Conservation (phyloP, 2,113 vertebrate genomes). For the Heterochromis multidens region DNA sequence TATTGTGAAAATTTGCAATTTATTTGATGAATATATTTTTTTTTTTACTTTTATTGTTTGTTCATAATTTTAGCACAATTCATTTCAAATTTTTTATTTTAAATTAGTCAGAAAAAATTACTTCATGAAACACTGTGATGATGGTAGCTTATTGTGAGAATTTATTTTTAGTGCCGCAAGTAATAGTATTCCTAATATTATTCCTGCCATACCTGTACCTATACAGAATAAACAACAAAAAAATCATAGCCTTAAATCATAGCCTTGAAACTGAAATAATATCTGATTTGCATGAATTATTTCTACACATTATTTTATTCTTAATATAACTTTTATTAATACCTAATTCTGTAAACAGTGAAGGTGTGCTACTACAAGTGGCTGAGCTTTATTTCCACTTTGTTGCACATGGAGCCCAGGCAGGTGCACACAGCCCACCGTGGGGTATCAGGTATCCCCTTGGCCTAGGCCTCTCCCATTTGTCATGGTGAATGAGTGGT, state of each 20-base stretch:
- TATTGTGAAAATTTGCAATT: background rate
- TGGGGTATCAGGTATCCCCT: constrained; percentile 75
- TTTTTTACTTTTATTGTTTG: background rate
- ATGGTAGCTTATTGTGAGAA: background rate
- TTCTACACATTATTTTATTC: background rate
- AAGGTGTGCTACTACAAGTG: constrained; percentile 45
- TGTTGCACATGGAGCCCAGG: constrained; percentile 44
- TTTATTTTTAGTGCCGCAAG: background rate
- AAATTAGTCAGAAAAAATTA: background rate
- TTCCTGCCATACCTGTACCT: background rate
- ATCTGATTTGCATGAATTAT: background rate
- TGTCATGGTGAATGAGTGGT: constrained; percentile 78
- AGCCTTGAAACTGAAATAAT: background rate
- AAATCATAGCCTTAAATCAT: background rate
- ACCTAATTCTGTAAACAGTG: background rate
- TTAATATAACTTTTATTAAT: background rate
- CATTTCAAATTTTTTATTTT: background rate
- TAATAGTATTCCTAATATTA: background rate
- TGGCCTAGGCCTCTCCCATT: constrained; percentile 72
- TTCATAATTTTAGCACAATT: background rate
- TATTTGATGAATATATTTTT: background rate
- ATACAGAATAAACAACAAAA: background rate
- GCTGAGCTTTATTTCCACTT: constrained; percentile 59
- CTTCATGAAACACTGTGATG: background rate
- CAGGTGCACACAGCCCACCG: constrained; percentile 69